These are phyloP conservation scores for Takifugu bimaculatus DNA, from an alignment of 2,113 vertebrate genomes.

Conservation along the genomic window DNA sequence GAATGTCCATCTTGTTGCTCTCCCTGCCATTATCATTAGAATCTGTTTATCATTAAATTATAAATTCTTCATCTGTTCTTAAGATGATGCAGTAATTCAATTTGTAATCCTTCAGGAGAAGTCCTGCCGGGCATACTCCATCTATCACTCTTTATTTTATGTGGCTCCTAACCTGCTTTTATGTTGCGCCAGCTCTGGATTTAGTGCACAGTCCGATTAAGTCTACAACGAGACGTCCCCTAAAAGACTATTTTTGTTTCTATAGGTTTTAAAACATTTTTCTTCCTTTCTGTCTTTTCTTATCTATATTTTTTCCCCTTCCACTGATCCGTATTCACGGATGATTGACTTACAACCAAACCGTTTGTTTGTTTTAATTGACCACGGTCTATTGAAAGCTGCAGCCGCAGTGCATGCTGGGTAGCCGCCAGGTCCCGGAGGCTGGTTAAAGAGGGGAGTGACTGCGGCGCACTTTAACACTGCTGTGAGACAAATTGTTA, in stretches of 20 bases:
- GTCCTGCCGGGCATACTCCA: conserved; percentile 18
- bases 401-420: conserved; percentile 7
- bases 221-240: background rate
- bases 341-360: too few relatives aligned
- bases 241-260: too few relatives aligned
- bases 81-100: conserved; percentile 41
- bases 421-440: conserved; percentile 4
- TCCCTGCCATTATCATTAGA: conserved; percentile 44
- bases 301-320: too few relatives aligned
- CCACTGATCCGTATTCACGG: too few relatives aligned
- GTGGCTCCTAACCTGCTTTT: conserved; percentile 10
- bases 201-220: conserved; percentile 1
- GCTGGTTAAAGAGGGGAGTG: conserved; percentile 8
- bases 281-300: too few relatives aligned
- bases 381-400: background rate
- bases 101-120: conserved; percentile 38
- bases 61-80: conserved; percentile 29
- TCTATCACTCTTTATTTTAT: conserved; percentile 16
- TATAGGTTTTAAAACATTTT: too few relatives aligned
- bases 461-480: conserved; percentile 46
- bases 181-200: background rate
- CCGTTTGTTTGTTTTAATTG: background rate
- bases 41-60: conserved; percentile 57
- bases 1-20: conserved; percentile 23
- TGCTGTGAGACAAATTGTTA: conserved; percentile 67